Evolutionary conservation across 2,113 vertebrate genomes (phyloP).

Genomic region (Hemiscyllium ocellatum): DNA sequence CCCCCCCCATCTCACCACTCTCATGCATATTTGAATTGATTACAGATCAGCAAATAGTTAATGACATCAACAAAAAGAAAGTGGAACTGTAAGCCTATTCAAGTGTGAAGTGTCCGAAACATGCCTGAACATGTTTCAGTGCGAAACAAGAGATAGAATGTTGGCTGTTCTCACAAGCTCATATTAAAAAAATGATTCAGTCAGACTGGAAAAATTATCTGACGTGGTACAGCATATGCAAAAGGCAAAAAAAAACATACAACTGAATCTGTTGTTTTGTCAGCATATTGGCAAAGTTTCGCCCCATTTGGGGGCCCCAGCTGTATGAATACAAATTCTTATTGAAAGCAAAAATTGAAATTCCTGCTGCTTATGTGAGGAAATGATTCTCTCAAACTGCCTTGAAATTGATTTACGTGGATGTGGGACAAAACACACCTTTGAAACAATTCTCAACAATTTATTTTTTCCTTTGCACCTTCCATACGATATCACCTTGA

Average conservation of each 20-base stretch:
- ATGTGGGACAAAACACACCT: neutral
- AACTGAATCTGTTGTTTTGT: slow-evolving; percentile 32
- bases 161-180: slow-evolving; percentile 16
- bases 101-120: neutral
- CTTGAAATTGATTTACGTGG: neutral
- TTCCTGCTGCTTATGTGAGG: slow-evolving; percentile 6
- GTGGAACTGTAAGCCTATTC: neutral
- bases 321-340: neutral
- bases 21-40: neutral
- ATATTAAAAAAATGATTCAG: slow-evolving; percentile 23
- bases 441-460: neutral
- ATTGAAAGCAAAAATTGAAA: slow-evolving; percentile 27
- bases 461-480: neutral
- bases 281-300: neutral
- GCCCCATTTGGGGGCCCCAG: slow-evolving; percentile 24
- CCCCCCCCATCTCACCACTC: neutral
- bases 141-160: slow-evolving; percentile 4
- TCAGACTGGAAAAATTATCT: slow-evolving; percentile 32
- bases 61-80: neutral
- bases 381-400: neutral
- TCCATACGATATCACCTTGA: neutral
- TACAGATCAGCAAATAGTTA: slow-evolving; percentile 1
- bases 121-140: slow-evolving; percentile 30
- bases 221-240: slow-evolving; percentile 14
- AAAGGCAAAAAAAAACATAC: slow-evolving; percentile 8